Evolutionary conservation across 2,888 invertebrate species (phyloP).

Genomic region (Acrobasis repandana): DNA sequence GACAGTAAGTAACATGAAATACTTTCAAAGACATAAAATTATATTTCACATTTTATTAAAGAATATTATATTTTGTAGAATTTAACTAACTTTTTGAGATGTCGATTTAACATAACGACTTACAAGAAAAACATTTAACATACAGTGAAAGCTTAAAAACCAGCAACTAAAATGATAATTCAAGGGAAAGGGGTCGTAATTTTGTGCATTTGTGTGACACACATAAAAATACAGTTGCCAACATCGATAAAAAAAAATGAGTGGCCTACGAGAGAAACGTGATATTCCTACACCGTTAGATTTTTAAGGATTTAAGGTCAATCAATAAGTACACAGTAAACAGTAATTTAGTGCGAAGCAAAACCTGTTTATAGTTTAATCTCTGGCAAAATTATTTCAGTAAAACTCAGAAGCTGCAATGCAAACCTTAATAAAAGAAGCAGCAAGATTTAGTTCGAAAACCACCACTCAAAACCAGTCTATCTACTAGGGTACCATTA

Average conservation of each 20-base stretch:
- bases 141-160: slow-evolving; percentile 54
- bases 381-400: slow-evolving; percentile 44
- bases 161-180: slow-evolving; percentile 60
- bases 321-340: slow-evolving; percentile 23
- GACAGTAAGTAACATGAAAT: too few species aligned
- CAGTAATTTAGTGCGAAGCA: slow-evolving; percentile 45
- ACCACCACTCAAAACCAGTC: slow-evolving; percentile 75
- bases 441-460: slow-evolving; percentile 70
- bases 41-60: background rate
- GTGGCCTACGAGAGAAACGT: background rate
- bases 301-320: slow-evolving; percentile 13
- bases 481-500: slow-evolving; percentile 76
- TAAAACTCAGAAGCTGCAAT: slow-evolving; percentile 56
- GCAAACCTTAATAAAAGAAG: slow-evolving; percentile 64
- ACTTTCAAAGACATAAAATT: too few species aligned
- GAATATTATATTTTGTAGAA: background rate
- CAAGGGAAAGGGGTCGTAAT: slow-evolving; percentile 39
- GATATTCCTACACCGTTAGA: background rate
- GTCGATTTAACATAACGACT: background rate
- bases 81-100: background rate
- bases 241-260: slow-evolving; percentile 10
- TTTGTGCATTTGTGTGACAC: slow-evolving; percentile 33
- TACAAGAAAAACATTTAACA: slow-evolving; percentile 24
- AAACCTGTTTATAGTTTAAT: slow-evolving; percentile 35
- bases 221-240: slow-evolving; percentile 22